Percentiles rank a stretch among this genome's conserved stretches.
Evolutionary conservation across 2,888 invertebrate genomes (phyloP).

Genomic region (Steinernema hermaphroditum): DNA sequence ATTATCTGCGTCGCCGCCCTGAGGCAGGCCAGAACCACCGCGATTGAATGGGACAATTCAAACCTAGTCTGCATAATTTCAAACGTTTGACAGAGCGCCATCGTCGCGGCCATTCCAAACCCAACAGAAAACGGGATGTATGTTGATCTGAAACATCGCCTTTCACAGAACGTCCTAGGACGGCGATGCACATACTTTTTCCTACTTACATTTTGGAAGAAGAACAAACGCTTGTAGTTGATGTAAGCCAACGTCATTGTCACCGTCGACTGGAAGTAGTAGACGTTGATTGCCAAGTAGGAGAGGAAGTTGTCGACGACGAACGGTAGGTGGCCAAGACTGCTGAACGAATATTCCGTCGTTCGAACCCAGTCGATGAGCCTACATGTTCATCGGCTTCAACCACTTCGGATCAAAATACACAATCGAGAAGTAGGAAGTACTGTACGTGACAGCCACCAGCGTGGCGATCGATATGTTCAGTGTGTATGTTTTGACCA

Average conservation of each 20-base stretch:
- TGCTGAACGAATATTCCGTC: neutral
- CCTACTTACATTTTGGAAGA: slow-evolving; percentile 9
- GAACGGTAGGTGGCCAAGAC: neutral
- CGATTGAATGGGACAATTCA: neutral
- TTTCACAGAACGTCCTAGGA: neutral
- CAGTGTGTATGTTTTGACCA: neutral
- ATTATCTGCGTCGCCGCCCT: neutral
- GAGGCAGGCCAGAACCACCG: neutral
- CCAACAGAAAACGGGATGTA: neutral
- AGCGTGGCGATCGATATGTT: neutral
- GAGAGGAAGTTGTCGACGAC: neutral
- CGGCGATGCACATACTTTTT: neutral
- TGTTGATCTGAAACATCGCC: neutral
- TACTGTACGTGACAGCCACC: neutral
- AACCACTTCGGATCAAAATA: neutral
- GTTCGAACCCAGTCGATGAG: neutral
- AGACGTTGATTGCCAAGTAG: neutral
- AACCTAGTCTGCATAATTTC: neutral
- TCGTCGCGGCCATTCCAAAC: neutral
- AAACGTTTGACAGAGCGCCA: neutral
- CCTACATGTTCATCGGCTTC: neutral
- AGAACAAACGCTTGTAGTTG: neutral
- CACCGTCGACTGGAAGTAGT: slow-evolving; percentile 1
- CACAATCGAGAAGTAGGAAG: neutral
- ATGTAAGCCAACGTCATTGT: neutral